Conservation (phyloP, 2,888 invertebrate species). For the Cybosia mesomella region DNA sequence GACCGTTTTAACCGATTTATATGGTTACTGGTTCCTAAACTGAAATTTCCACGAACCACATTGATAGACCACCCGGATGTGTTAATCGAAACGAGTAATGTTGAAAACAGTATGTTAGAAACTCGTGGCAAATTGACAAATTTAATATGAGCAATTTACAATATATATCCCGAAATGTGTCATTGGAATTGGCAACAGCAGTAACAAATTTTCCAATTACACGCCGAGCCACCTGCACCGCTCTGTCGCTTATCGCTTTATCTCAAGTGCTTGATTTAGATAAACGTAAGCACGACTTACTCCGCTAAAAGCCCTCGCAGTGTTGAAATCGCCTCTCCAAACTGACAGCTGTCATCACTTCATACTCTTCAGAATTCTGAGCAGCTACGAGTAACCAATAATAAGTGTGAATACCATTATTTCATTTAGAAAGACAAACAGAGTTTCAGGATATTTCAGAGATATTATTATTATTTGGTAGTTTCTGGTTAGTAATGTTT, state of each 20-base stretch:
- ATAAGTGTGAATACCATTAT: constrained; percentile 15
- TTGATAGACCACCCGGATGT: background rate
- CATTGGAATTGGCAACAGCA: constrained; percentile 15
- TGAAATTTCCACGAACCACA: background rate
- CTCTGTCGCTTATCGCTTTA: constrained; percentile 39
- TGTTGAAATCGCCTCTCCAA: constrained; percentile 48
- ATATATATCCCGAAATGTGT: constrained; percentile 14
- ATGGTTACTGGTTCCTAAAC: background rate
- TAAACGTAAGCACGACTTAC: constrained; percentile 39
- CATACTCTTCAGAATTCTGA: constrained; percentile 43
- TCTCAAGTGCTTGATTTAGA: constrained; percentile 55
- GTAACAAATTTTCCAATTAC: constrained; percentile 25
- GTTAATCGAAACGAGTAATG: constrained; percentile 1
- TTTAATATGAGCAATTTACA: constrained; percentile 4
- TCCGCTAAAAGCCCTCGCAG: constrained; percentile 35
- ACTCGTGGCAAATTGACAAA: constrained; percentile 8
- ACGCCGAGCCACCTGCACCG: constrained; percentile 25
- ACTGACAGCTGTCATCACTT: constrained; percentile 44
- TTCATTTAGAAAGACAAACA: background rate
- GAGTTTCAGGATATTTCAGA: background rate
- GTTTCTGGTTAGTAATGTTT: background rate
- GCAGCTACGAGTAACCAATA: constrained; percentile 28
- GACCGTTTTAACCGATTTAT: too few species aligned
- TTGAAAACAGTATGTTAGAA: constrained; percentile 9
- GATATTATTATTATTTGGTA: background rate